Evolutionary conservation across 2,888 invertebrate genomes (phyloP), one percentile per base, ranked within the genome.

Genomic region (Mimachlamys varia): DNA sequence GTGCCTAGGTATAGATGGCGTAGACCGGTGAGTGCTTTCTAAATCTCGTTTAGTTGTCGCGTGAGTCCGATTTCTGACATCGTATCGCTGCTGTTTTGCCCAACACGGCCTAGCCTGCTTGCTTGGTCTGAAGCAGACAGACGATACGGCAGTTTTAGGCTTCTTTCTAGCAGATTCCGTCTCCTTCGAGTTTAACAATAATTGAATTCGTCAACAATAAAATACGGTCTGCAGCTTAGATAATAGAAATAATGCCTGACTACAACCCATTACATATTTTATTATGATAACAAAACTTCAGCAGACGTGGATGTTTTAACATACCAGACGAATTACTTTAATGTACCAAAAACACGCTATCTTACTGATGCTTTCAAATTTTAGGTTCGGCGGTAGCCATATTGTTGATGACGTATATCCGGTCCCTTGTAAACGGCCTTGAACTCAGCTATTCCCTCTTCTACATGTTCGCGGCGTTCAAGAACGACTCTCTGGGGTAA

Each of bases 381-480:
- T 88, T 94, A 96, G 96, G 96, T 89, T 92, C 94, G 5, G 96
- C 95, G 10, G 93, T 94, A 38, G 95, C 95, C 13, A 93, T 96
- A 44, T 92, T 96, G 49, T 89, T 94, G 15, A 93, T 95, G 90
- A 95, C 95, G 55, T 96, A 94, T 92, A 94, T 96, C 89, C 94
- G 95, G 89, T 95, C 94, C 88, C 92, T 96, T 44, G 94, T 95
- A 37, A 94, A 95, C 89, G 94, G 94, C 3, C 93, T 95, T 33
- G 95, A 96, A 91, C 93, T 95, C 38, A 94, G 94, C 90, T 95
- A 95, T 89, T 94, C 94, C 12, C 90, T 96, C 12, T 95, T 94
- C 91, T 96, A 95, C 92, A 94, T 95, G 92, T 94, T 95, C 87
- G 94, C 94, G 0, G 94, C 95, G 13, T 92, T 92, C 53, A 88